A percentile compares a stretch with the other conserved stretches of the same genome.
These are phyloP conservation scores for Xenopus tropicalis DNA, from an alignment of 2,113 vertebrate species.

Conservation along the genomic window UCB_Xtro_10.0 CM004446.2:5629501-5630000, in stretches of 20 bases:
- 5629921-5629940: slow-evolving; percentile 58
- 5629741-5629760: no score
- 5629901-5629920: slow-evolving; percentile 61
- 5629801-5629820: no score
- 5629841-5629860: no score
- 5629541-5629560: slow-evolving; percentile 71
- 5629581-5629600: slow-evolving; percentile 70
- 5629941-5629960: slow-evolving; percentile 65
- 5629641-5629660: no score
- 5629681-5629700: no score
- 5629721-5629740: no score
- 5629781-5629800: no score
- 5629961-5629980: slow-evolving; percentile 67
- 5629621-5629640: neutral
- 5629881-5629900: slow-evolving; percentile 65
- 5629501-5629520: slow-evolving; percentile 63
- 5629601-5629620: slow-evolving; percentile 67
- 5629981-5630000: slow-evolving; percentile 69
- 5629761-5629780: no score
- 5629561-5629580: slow-evolving; percentile 71
- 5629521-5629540: slow-evolving; percentile 68
- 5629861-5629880: slow-evolving; percentile 1
- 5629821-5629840: no score
- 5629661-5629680: no score
- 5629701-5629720: no score